A percentile compares a stretch with the other conserved stretches of the same genome.
phyloP scores from a whole-genome alignment of 2,113 vertebrate species.

The Prinia subflava region DNA sequence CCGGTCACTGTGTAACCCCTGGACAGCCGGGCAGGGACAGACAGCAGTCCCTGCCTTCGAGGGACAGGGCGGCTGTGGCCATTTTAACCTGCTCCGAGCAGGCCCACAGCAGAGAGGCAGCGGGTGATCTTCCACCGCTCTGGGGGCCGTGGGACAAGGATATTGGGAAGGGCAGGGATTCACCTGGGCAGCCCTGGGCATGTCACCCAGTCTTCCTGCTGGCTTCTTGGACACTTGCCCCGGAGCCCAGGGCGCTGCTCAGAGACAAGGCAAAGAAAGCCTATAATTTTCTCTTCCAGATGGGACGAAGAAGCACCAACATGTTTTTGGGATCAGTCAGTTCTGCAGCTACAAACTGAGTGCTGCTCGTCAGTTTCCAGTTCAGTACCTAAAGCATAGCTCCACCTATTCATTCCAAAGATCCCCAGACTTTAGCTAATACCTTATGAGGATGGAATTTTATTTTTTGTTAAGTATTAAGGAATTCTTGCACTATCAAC shows the following conservation, averaged over 20 bases:
- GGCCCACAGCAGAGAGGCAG: background rate
- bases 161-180: background rate
- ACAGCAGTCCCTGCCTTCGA: background rate
- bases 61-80: background rate
- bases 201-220: background rate
- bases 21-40: background rate
- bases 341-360: background rate
- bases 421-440: background rate
- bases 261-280: background rate
- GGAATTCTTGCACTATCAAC: background rate
- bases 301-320: rapidly evolving
- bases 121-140: background rate
- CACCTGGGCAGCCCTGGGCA: background rate
- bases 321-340: background rate
- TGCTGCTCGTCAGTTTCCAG: background rate
- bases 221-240: background rate
- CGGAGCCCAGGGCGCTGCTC: rapidly evolving
- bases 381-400: background rate
- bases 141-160: background rate
- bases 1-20: background rate
- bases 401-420: background rate
- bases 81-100: background rate
- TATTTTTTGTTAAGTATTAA: background rate
- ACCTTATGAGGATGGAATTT: background rate
- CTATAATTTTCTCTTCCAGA: background rate